Evolutionary conservation across 2,113 vertebrate species (phyloP), one percentile per base, ranked within the genome.

Genomic region (Corynorhinus townsendii): DNA sequence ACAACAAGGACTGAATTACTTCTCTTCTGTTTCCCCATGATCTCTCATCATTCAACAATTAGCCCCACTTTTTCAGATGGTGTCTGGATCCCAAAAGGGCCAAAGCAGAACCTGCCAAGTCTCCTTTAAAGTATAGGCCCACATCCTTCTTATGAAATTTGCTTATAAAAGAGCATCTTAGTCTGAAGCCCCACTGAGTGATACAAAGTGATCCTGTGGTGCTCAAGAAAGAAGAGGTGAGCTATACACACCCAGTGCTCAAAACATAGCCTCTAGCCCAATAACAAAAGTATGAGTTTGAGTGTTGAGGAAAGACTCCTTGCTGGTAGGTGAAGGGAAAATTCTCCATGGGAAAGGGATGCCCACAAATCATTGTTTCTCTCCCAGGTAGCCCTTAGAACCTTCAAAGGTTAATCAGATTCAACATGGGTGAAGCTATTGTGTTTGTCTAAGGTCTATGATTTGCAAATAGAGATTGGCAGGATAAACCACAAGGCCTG

Each of bases 401-500:
- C 30, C 85, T 95, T 71, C 52, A 89, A 92, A 93, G 56, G 40
- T 90, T 88, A 90, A 87, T 94, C 80, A 52, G 22, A 69, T 86
- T 80, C 45, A 81, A 62, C 19, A 43, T 75, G 72, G 85, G 20
- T 66, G 43, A 85, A 56, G 66, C 24, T 47, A 82, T 56, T 12
- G 11, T 40, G 11, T 66, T 62, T 35, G 20, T 81, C 89, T 96
- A 45, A 80, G 90, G 92, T 69, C 35, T 95, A 33, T 75, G 88
- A 97, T 84, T 86, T 86, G 56, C 66, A 93, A 71, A 26, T 66
- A 66, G 77, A 90, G 24, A 73, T 52, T 80, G 92, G n/a, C 11
- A 62, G 75, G 77, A 52, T 38, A 20, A 86, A 30, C 73, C 75
- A 77, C 88, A 80, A 38, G 68, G 49, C 83, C 90, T 93, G 35